phyloP scores from a whole-genome alignment of 2,888 invertebrate species.

The Macropis europaea region DNA sequence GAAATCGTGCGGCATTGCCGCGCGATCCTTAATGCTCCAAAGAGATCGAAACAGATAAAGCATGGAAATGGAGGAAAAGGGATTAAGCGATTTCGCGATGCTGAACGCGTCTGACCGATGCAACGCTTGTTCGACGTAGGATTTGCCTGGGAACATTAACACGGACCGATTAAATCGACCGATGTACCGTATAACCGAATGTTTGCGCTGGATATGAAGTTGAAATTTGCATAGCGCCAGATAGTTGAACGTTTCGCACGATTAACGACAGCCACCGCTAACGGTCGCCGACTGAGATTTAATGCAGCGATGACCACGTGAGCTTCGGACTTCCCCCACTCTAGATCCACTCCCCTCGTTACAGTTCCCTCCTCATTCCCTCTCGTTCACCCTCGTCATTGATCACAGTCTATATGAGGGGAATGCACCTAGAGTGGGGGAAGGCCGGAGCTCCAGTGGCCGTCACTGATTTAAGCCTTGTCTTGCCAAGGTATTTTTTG shows the following conservation, averaged over 20 bases:
- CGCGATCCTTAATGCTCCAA: slow-evolving; percentile 28
- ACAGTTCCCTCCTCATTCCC: no score
- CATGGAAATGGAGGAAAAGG: slow-evolving; percentile 36
- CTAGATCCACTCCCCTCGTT: no score
- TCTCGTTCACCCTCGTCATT: no score
- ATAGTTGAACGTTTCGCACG: neutral
- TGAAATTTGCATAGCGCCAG: slow-evolving; percentile 46
- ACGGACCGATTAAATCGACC: slow-evolving; percentile 52
- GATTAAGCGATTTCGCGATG: slow-evolving; percentile 55
- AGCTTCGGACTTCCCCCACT: no score
- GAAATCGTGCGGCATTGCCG: neutral
- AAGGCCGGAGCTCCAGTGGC: no score
- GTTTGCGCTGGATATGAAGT: slow-evolving; percentile 42
- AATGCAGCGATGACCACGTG: no score
- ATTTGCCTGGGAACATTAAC: slow-evolving; percentile 52
- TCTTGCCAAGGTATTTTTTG: no score
- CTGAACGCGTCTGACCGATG: slow-evolving; percentile 37
- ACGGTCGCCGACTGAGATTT: neutral
- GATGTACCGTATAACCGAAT: slow-evolving; percentile 25
- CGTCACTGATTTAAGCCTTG: no score
- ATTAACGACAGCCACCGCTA: slow-evolving; percentile 1
- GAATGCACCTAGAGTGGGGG: no score
- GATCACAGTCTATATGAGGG: no score
- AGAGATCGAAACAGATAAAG: slow-evolving; percentile 43
- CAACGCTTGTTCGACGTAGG: slow-evolving; percentile 42